Conservation (phyloP, 1,140 invertebrate genomes). For the Berghia stephanieae region DNA sequence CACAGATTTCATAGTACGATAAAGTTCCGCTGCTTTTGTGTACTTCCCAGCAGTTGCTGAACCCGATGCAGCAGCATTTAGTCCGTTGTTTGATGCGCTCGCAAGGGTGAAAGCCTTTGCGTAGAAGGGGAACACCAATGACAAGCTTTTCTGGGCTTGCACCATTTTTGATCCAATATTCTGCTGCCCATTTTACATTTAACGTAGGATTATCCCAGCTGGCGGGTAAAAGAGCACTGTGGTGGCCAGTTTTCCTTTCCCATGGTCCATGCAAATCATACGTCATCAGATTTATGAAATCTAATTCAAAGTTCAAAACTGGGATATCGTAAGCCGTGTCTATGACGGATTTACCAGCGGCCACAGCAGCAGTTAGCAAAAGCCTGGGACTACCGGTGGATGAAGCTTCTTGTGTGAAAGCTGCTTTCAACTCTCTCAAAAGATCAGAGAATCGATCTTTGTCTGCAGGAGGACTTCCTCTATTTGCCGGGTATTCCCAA, state of each 20-base stretch:
- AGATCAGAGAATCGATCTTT: constrained; percentile 88
- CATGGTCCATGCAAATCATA: constrained; percentile 94
- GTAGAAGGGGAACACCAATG: constrained; percentile 84
- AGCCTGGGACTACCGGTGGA: constrained; percentile 82
- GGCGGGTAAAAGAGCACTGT: constrained; percentile 58
- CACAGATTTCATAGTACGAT: constrained; percentile 6
- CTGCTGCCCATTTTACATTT: constrained; percentile 37
- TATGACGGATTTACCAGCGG: constrained; percentile 89
- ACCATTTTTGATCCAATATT: constrained; percentile 68
- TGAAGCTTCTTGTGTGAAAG: constrained; percentile 63
- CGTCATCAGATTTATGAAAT: constrained; percentile 88
- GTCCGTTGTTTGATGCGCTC: background rate
- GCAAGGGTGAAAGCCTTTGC: constrained; percentile 39
- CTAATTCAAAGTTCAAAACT: constrained; percentile 67
- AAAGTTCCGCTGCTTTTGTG: background rate
- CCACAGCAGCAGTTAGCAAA: constrained; percentile 90
- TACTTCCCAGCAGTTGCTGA: constrained; percentile 6
- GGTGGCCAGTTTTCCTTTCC: constrained; percentile 85
- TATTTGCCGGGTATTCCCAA: constrained; percentile 93
- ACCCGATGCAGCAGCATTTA: constrained; percentile 28
- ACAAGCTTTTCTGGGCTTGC: constrained; percentile 94
- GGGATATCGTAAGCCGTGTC: constrained; percentile 93
- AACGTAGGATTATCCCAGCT: background rate
- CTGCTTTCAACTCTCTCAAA: constrained; percentile 71
- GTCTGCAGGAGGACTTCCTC: constrained; percentile 91